These are phyloP conservation scores for Tenthredo livida DNA, from an alignment of 2,888 invertebrate species.

Conservation along the genomic window DNA sequence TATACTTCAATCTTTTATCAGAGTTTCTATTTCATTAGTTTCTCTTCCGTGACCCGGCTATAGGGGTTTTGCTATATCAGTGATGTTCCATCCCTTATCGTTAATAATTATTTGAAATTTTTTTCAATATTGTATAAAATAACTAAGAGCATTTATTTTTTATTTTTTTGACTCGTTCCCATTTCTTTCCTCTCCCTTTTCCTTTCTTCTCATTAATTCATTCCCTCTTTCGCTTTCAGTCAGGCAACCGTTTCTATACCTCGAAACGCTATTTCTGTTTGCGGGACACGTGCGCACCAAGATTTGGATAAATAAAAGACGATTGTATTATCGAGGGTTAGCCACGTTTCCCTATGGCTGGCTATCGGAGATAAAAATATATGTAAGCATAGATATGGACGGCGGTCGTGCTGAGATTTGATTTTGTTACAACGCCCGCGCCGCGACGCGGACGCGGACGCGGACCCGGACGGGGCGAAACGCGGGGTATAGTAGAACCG, in stretches of 20 bases:
- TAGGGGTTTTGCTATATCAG: neutral
- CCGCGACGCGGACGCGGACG: no score
- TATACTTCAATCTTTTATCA: neutral
- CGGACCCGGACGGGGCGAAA: no score
- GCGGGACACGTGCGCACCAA: conserved; percentile 44
- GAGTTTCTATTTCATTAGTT: neutral
- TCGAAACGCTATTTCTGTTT: conserved; percentile 31
- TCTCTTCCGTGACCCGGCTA: neutral
- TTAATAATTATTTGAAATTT: neutral
- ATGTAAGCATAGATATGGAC: conserved; percentile 16
- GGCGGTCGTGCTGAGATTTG: conserved; percentile 50
- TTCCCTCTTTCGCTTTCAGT: neutral
- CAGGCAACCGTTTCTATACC: neutral
- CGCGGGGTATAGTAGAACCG: neutral
- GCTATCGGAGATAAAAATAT: conserved; percentile 30
- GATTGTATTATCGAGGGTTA: conserved; percentile 52
- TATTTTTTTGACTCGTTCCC: neutral
- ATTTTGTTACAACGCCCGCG: conserved; percentile 36
- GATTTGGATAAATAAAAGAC: conserved; percentile 55
- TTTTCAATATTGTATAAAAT: neutral
- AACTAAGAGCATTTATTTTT: neutral
- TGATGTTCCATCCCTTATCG: neutral
- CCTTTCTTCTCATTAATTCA: neutral
- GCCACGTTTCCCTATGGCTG: conserved; percentile 32
- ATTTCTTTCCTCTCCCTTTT: neutral